phyloP scores from a whole-genome alignment of 2,113 vertebrate genomes.

The Cairina moschata region DNA sequence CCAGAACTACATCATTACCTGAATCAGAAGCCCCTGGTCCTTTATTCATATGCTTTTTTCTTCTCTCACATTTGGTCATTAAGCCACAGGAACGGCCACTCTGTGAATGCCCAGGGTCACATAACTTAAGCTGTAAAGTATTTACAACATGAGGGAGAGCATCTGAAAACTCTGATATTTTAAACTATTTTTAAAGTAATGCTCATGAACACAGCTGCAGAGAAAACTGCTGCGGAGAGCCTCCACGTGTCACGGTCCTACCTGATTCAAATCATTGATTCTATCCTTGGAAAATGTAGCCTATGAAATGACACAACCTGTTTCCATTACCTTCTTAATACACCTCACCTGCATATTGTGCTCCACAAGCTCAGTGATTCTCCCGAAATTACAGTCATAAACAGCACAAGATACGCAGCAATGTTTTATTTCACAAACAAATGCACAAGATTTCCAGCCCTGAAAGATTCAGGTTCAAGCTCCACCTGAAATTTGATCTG shows the following conservation, averaged over 20 bases:
- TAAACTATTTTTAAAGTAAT: neutral
- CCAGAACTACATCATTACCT: neutral
- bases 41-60: neutral
- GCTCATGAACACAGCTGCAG: neutral
- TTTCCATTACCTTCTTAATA: neutral
- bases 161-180: neutral
- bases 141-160: neutral
- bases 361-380: neutral
- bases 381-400: neutral
- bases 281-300: neutral
- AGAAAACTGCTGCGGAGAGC: neutral
- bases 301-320: neutral
- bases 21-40: neutral
- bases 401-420: accelerated
- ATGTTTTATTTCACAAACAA: neutral
- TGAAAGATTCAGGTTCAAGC: neutral
- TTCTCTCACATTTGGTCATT: neutral
- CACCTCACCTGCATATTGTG: neutral
- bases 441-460: neutral
- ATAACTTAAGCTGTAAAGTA: neutral
- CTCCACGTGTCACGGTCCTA: neutral
- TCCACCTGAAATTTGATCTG: neutral
- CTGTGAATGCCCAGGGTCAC: neutral
- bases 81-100: neutral
- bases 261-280: neutral